These are phyloP conservation scores for Gulo gulo DNA, from an alignment of 2,113 vertebrate genomes.

Conservation along the genomic window DNA sequence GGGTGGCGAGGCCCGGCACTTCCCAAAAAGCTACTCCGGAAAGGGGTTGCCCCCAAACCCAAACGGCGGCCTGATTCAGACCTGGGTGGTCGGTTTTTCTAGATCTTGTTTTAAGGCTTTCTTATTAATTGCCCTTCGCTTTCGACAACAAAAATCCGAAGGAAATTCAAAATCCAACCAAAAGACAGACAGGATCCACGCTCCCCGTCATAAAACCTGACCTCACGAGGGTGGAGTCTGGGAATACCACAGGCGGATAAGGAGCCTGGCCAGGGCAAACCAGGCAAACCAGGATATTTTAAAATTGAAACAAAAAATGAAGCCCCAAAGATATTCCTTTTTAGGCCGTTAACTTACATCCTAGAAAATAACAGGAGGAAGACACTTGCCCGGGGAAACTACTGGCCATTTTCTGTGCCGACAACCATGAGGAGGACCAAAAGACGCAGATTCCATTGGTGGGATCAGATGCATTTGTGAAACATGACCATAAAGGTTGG, in stretches of 20 bases:
- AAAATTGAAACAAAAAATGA: not conserved
- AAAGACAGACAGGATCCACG: not conserved
- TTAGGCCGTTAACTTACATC: not conserved
- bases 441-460: not conserved
- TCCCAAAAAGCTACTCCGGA: not conserved
- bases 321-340: not conserved
- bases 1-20: accelerated
- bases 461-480: not conserved
- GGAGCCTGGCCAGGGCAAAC: not conserved
- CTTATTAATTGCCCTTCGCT: not conserved
- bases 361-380: not conserved
- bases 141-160: not conserved
- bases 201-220: not conserved
- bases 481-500: not conserved
- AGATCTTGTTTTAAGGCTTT: not conserved
- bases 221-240: not conserved
- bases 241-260: not conserved
- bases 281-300: not conserved
- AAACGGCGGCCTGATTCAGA: not conserved
- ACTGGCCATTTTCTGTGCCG: accelerated
- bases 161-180: not conserved
- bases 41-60: not conserved
- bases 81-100: not conserved
- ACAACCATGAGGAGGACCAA: not conserved
- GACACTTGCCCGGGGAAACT: not conserved